phyloP scores from a whole-genome alignment of 1,140 invertebrate species.

The Drosophila orena region DNA sequence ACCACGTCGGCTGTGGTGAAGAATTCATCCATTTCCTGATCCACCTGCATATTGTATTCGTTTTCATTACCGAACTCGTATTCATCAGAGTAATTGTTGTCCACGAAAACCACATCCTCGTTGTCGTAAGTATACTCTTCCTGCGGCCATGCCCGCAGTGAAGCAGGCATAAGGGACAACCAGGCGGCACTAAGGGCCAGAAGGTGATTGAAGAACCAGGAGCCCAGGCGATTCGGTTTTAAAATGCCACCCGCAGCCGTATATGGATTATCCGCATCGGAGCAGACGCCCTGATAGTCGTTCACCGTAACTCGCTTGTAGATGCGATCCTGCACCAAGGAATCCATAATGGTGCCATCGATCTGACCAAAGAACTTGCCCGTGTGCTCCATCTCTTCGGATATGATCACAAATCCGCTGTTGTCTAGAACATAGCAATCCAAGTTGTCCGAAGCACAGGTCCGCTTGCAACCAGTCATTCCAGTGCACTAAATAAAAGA shows the following conservation, averaged over 20 bases:
- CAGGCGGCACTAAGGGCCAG: slow-evolving; percentile 71
- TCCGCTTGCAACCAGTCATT: slow-evolving; percentile 90
- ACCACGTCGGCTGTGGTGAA: slow-evolving; percentile 82
- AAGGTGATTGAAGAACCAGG: slow-evolving; percentile 77
- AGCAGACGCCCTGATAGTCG: slow-evolving; percentile 95
- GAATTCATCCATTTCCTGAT: slow-evolving; percentile 81
- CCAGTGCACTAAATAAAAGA: slow-evolving; percentile 88
- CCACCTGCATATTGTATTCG: slow-evolving; percentile 66
- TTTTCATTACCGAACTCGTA: slow-evolving; percentile 80
- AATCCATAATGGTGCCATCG: slow-evolving; percentile 97
- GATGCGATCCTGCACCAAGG: slow-evolving; percentile 94
- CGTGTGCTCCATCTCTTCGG: slow-evolving; percentile 92
- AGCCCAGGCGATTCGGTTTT: slow-evolving; percentile 61
- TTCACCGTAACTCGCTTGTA: slow-evolving; percentile 94
- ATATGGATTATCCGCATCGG: slow-evolving; percentile 90
- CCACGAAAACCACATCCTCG: slow-evolving; percentile 75
- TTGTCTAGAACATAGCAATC: slow-evolving; percentile 97
- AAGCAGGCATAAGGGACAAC: slow-evolving; percentile 71
- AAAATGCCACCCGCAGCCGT: slow-evolving; percentile 86
- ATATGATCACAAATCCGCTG: slow-evolving; percentile 96
- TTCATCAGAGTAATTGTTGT: slow-evolving; percentile 78
- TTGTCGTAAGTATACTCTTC: slow-evolving; percentile 82
- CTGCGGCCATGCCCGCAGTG: slow-evolving; percentile 78
- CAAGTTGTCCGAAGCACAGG: slow-evolving; percentile 93
- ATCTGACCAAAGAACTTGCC: slow-evolving; percentile 96